Percentiles rank a stretch among this genome's conserved stretches.
phyloP scores from a whole-genome alignment of 2,113 vertebrate species.

The Toxostoma redivivum region DNA sequence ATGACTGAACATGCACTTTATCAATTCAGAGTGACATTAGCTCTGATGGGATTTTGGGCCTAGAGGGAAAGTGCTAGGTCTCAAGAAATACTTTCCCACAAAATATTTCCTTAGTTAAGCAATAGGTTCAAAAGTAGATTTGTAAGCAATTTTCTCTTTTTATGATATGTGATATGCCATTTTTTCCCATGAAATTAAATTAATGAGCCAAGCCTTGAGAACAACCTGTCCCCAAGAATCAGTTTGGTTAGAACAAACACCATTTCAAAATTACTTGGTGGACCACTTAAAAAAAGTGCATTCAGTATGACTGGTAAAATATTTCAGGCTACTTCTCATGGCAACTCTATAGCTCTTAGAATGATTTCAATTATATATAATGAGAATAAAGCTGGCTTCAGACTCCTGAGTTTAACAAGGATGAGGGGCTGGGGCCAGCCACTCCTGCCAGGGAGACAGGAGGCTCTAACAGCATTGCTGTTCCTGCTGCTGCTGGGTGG shows the following conservation, averaged over 20 bases:
- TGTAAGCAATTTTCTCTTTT: neutral
- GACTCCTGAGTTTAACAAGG: neutral
- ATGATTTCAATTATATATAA: neutral
- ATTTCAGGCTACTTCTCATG: neutral
- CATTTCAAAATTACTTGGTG: neutral
- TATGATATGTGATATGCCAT: neutral
- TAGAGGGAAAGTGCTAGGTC: neutral
- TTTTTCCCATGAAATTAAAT: neutral
- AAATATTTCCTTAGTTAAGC: neutral
- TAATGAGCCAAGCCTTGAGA: neutral
- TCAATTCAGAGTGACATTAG: neutral
- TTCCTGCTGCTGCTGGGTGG: neutral
- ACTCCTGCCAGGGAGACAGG: neutral
- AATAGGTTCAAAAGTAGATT: neutral
- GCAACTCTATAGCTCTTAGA: neutral
- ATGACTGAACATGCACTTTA: neutral
- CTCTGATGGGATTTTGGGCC: neutral
- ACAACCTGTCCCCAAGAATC: neutral
- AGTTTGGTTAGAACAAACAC: neutral
- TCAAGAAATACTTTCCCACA: neutral
- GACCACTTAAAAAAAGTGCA: neutral
- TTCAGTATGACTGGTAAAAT: neutral
- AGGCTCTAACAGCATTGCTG: neutral
- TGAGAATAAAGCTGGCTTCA: neutral
- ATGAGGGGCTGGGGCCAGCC: neutral